phyloP scores from a whole-genome alignment of 2,888 invertebrate genomes.

The Melangyna quadrimaculata region DNA sequence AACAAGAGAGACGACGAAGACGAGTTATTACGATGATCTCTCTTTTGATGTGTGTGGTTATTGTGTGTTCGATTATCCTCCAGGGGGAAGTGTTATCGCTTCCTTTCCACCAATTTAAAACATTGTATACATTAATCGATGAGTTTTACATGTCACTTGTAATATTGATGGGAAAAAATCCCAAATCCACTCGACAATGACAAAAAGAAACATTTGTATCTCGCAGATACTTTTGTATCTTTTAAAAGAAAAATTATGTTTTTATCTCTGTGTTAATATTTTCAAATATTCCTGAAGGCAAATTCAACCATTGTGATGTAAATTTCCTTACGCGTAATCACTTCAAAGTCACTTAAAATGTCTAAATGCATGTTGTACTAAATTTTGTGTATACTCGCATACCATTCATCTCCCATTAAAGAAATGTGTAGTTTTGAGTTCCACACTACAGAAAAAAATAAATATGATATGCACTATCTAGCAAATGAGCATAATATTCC shows the following conservation, averaged over 20 bases:
- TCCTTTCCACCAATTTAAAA: constrained; percentile 15
- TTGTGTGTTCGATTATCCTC: background rate
- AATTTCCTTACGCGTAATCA: constrained; percentile 77
- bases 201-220: constrained; percentile 33
- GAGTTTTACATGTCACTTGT: background rate
- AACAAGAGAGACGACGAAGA: constrained; percentile 7
- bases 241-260: constrained; percentile 5
- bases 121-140: background rate
- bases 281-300: constrained; percentile 4
- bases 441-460: constrained; percentile 9
- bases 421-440: constrained; percentile 30
- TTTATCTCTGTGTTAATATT: constrained; percentile 20
- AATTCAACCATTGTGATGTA: background rate
- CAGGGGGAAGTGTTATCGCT: constrained; percentile 5
- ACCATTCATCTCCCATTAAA: constrained; percentile 6
- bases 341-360: constrained; percentile 2
- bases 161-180: background rate
- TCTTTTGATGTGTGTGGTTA: constrained; percentile 19
- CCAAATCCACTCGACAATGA: background rate
- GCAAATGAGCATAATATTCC: constrained; percentile 62
- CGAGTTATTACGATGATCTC: constrained; percentile 32
- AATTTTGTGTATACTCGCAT: background rate
- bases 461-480: constrained; percentile 55
- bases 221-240: constrained; percentile 29
- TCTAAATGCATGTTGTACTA: background rate